Conservation (phyloP, 2,888 invertebrate genomes). For the Calliscelio sp. region DNA sequence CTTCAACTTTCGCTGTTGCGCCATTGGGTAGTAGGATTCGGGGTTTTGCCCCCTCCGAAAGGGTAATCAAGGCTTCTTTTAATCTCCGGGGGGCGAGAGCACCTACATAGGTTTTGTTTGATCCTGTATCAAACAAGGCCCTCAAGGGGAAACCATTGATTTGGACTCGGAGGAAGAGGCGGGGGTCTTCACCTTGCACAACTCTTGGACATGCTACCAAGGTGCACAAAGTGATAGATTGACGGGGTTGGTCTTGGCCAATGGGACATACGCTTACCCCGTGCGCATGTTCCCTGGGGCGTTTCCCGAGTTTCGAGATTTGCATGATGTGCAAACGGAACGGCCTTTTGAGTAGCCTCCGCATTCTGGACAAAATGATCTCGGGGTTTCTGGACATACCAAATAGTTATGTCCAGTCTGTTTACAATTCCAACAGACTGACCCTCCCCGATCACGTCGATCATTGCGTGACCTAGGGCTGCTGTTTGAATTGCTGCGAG, state of each 20-base stretch:
- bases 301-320: neutral
- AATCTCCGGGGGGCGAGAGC: neutral
- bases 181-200: neutral
- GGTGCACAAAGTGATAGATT: neutral
- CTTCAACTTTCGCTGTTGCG: too few relatives aligned
- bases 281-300: neutral
- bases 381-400: neutral
- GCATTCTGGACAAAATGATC: neutral
- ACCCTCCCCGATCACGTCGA: too few relatives aligned
- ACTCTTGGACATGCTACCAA: too few relatives aligned
- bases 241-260: neutral
- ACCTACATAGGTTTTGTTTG: neutral
- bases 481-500: too few relatives aligned
- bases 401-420: neutral
- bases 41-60: neutral
- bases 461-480: too few relatives aligned
- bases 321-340: neutral
- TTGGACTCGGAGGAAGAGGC: neutral
- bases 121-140: neutral
- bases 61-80: too few relatives aligned
- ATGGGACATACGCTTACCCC: slow-evolving; percentile 1
- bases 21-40: neutral
- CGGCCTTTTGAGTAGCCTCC: neutral
- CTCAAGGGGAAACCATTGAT: neutral
- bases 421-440: neutral